Base-by-base conservation (phyloP, 2,113 vertebrate genomes). In the Larimichthys crocea region DNA sequence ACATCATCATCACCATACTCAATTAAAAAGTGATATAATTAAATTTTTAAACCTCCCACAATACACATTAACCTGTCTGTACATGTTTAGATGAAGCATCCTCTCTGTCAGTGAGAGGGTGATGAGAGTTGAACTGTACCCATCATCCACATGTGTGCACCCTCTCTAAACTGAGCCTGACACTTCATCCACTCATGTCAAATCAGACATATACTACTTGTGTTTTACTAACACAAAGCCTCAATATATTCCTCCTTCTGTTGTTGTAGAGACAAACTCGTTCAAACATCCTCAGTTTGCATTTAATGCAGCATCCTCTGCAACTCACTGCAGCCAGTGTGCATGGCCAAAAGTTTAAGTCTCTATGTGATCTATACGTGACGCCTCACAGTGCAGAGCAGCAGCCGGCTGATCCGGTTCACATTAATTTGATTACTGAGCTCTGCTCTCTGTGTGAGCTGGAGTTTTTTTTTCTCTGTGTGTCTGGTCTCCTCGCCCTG, bases 371-470 rank as follows among this genome's bases (percentile, higher is more conserved):
- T 72, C 62, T 53, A 19, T 46, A 57, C 49, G 79, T 72, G 72
- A 59, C 24, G 48, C 26, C 66, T 22, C 44, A 35, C 29, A 26
- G 74, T n/a, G 60, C 65, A 52, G 62, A 55, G 56, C 55, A 50
- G 24, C 76, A 80, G 62, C 80, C 55, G 62, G 8, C 77, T 79
- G 52, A 78, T 74, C 31, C 3, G 64, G 50, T 87, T 86, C 63
- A 87, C 62, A 62, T 83, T 72, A 48, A 69, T 64, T 56, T 50
- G 46, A 80, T 68, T 82, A 65, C 62, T 44, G 72, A 55, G 69
- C 50, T 70, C 59, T 85, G 82, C 42, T 80, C 42, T 80, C 35
- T 44, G 61, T 70, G 46, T 49, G 22, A 29, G 14, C 76, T 62
- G 46, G n/a, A 40, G 3, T 26, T 26, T 26, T 57, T 60, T 8